Conservation (phyloP, 2,113 vertebrate species). For the Myrmecobius fasciatus region DNA sequence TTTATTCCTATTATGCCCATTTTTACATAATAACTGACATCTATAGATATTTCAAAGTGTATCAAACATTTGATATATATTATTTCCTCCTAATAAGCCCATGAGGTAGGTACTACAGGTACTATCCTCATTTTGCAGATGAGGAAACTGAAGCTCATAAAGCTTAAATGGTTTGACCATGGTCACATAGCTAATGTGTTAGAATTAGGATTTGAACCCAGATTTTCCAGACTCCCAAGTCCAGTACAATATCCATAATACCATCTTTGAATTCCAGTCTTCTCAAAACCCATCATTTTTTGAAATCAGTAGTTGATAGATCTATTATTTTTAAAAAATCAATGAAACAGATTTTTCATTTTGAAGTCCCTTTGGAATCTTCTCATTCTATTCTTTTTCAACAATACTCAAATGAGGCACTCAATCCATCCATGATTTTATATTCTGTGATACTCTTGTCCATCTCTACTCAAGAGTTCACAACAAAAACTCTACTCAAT, state of each 20-base stretch:
- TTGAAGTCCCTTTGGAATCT: conserved; percentile 10
- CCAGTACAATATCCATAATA: background rate
- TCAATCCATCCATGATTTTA: background rate
- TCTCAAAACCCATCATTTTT: conserved; percentile 13
- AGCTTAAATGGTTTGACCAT: background rate
- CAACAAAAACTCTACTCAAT: background rate
- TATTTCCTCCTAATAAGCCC: background rate
- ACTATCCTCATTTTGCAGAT: background rate
- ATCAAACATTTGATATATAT: background rate
- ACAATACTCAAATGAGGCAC: background rate
- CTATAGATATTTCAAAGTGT: background rate
- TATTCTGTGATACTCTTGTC: background rate
- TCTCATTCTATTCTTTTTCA: conserved; percentile 29
- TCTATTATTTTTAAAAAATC: background rate
- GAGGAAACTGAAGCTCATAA: background rate
- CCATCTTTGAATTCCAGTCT: conserved; percentile 21
- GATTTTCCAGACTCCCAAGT: background rate
- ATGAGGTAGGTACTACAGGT: background rate
- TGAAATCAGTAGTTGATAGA: background rate
- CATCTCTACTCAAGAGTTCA: background rate
- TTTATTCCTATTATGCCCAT: background rate
- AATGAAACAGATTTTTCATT: background rate
- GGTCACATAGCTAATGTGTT: background rate
- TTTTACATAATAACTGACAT: conserved; percentile 6
- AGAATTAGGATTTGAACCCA: background rate